Conservation (phyloP, 2,888 invertebrate species). For the Phyllotreta striolata region DNA sequence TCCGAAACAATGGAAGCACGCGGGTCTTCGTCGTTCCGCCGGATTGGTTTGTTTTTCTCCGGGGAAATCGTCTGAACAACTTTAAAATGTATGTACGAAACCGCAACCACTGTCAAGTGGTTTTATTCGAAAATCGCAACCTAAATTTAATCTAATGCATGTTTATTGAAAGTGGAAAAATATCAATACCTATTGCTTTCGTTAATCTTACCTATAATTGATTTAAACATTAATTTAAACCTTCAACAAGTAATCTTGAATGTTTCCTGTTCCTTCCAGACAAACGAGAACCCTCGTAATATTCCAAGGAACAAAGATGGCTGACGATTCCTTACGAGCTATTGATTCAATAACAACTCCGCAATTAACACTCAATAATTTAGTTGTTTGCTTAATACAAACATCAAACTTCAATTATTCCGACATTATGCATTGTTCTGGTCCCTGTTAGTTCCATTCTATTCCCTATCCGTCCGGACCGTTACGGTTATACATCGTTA, state of each 20-base stretch:
- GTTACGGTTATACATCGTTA: not conserved
- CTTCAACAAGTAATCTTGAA: no score
- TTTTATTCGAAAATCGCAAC: slow-evolving; percentile 19
- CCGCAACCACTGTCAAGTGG: slow-evolving; percentile 26
- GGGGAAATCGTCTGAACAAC: slow-evolving; percentile 34
- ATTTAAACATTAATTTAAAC: no score
- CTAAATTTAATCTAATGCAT: no score
- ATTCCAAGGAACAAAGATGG: not conserved
- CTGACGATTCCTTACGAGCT: not conserved
- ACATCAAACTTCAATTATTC: slow-evolving; percentile 20
- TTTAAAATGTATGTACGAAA: slow-evolving; percentile 27
- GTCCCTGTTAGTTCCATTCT: slow-evolving; percentile 3
- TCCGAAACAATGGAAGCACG: slow-evolving; percentile 35
- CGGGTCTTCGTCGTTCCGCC: slow-evolving; percentile 34
- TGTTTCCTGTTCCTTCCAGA: no score
- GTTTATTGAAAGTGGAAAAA: slow-evolving; percentile 7
- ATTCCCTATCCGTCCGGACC: not conserved
- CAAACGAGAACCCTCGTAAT: no score
- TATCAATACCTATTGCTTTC: not conserved
- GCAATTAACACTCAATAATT: slow-evolving; percentile 16
- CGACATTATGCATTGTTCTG: slow-evolving; percentile 14
- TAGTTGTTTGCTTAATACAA: slow-evolving; percentile 21
- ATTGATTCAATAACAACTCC: slow-evolving; percentile 8
- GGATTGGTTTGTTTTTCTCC: slow-evolving; percentile 31
- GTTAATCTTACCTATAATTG: no score